These are phyloP conservation scores for Onychomys torridus DNA, from an alignment of 2,797 vertebrate species.

Conservation along the genomic window DNA sequence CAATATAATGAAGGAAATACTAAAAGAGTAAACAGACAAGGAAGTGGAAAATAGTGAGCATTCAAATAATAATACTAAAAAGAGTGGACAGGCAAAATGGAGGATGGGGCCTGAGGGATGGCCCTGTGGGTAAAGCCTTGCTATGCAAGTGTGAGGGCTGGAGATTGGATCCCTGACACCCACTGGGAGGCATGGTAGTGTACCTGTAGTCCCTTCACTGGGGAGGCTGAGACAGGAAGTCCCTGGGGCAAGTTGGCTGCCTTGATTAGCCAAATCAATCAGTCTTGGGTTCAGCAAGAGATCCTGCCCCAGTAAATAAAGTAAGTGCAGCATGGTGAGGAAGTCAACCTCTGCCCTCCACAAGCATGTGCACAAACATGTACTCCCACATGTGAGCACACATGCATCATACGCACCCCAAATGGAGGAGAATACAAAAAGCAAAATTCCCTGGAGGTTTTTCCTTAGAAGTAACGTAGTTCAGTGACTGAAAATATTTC, in stretches of 20 bases:
- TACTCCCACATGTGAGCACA: neutral
- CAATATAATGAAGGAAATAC: neutral
- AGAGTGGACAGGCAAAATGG: neutral
- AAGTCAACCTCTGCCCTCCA: neutral
- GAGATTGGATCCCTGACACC: neutral
- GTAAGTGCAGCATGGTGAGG: neutral
- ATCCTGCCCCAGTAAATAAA: neutral
- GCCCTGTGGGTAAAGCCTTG: neutral
- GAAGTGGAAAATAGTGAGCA: constrained; percentile 20
- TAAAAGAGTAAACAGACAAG: neutral
- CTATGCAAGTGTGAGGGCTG: neutral
- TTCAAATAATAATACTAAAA: neutral
- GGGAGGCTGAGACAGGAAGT: neutral
- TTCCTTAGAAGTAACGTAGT: neutral
- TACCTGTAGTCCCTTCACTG: neutral
- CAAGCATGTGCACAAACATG: neutral
- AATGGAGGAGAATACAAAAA: neutral
- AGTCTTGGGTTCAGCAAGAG: neutral
- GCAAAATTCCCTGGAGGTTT: neutral
- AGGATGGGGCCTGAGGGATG: neutral
- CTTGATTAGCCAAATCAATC: neutral
- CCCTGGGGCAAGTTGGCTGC: neutral
- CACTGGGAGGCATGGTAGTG: too few species aligned
- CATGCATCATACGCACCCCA: too few species aligned
- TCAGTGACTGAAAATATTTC: constrained; percentile 24